Evolutionary conservation across 92 coral and sea anemone genomes (phyloP).

Genomic region (Siderastrea radians): DNA sequence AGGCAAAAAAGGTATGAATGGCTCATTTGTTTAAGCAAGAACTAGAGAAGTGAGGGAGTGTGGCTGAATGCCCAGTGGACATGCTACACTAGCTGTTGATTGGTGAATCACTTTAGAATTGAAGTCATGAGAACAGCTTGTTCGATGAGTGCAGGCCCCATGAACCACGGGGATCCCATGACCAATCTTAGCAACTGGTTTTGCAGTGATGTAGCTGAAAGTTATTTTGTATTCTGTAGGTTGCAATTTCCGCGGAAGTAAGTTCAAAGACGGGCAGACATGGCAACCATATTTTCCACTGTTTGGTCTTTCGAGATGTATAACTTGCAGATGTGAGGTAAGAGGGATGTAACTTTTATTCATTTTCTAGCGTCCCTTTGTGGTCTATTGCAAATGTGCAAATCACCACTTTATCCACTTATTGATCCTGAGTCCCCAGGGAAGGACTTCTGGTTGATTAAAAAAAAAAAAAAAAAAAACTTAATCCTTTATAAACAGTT

Average conservation of each 20-base stretch:
- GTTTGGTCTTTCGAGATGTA: constrained; percentile 77
- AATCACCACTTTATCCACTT: background rate
- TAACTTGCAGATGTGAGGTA: constrained; percentile 84
- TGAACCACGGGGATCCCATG: too few relatives aligned
- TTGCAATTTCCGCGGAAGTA: constrained; percentile 71
- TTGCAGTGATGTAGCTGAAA: too few relatives aligned
- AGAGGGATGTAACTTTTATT: background rate
- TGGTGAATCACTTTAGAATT: background rate
- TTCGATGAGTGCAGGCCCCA: too few relatives aligned
- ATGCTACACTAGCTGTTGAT: too few relatives aligned
- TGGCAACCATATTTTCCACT: constrained; percentile 83
- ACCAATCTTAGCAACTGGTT: background rate
- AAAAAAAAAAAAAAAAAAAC: too few relatives aligned
- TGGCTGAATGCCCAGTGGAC: background rate
- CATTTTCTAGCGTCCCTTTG: background rate
- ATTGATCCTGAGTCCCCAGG: too few relatives aligned
- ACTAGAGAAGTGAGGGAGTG: background rate
- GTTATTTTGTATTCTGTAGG: constrained; percentile 32
- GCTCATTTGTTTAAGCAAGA: background rate
- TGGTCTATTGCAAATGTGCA: background rate
- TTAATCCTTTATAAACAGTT: too few relatives aligned
- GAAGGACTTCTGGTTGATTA: too few relatives aligned
- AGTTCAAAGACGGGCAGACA: constrained; percentile 74
- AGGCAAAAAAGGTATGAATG: background rate
- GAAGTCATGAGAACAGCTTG: background rate